Evolutionary conservation across 92 coral and sea anemone genomes (phyloP).

Genomic region (Phymanthus crucifer): DNA sequence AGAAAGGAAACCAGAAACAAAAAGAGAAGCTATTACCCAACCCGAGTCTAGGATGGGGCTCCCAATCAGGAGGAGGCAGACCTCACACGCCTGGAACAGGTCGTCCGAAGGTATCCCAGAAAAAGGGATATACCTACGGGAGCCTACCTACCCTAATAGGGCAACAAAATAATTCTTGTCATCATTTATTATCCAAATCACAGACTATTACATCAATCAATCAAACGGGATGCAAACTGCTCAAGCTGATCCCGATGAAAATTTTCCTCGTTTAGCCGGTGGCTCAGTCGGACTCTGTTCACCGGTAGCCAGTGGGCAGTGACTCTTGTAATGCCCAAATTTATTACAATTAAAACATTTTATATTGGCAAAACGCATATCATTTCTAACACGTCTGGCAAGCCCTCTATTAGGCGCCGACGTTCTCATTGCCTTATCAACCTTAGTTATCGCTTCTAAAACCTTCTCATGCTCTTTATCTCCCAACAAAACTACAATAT

Average conservation of each 20-base stretch:
- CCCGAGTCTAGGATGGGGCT: neutral
- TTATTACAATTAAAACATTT: conserved; percentile 13
- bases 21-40: neutral
- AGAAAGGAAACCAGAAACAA: too few species aligned
- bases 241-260: neutral
- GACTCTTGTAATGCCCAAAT: conserved; percentile 18
- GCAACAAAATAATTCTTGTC: too few species aligned
- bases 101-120: neutral
- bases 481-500: conserved; percentile 33
- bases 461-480: conserved; percentile 46
- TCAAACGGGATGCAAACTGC: too few species aligned
- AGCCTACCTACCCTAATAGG: neutral
- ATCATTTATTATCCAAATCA: too few species aligned
- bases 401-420: too few species aligned
- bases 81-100: neutral
- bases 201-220: neutral
- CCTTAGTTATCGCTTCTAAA: conserved; percentile 28
- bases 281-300: too few species aligned
- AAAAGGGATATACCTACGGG: neutral
- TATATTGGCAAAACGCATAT: conserved; percentile 5
- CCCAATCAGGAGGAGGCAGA: neutral
- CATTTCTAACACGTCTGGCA: conserved; percentile 8
- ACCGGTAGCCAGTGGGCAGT: conserved; percentile 11
- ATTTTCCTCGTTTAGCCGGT: conserved; percentile 21
- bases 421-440: conserved; percentile 11